Percentiles rank a stretch among this genome's conserved stretches.
phyloP scores from a whole-genome alignment of 2,113 vertebrate genomes.

The Electrona antarctica region DNA sequence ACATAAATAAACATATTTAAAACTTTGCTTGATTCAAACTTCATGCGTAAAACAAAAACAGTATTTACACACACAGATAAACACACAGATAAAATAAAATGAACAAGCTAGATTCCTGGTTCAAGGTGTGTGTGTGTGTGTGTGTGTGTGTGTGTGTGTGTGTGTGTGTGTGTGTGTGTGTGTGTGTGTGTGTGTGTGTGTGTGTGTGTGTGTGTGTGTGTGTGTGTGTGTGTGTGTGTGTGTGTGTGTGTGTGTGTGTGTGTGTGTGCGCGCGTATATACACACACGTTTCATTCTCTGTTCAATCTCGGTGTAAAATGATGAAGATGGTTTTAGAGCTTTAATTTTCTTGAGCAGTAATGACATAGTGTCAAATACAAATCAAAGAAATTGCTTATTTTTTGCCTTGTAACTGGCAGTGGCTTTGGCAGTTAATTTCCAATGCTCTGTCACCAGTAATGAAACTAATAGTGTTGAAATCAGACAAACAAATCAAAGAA shows the following conservation, averaged over 20 bases:
- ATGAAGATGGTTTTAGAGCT: background rate
- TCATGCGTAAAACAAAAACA: conserved; percentile 59
- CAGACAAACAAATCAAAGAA: background rate
- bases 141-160: too few relatives aligned
- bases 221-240: too few relatives aligned
- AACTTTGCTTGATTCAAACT: conserved; percentile 68
- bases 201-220: too few relatives aligned
- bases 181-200: too few relatives aligned
- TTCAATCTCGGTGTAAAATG: conserved; percentile 8
- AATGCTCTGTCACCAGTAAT: conserved; percentile 14
- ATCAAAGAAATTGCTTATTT: conserved; percentile 3
- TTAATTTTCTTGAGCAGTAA: background rate
- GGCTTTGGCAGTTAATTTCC: conserved; percentile 11
- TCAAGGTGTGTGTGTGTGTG: background rate
- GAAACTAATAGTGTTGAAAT: too few relatives aligned
- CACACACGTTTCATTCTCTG: conserved; percentile 12
- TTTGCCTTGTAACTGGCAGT: conserved; percentile 16
- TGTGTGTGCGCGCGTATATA: too few relatives aligned
- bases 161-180: too few relatives aligned
- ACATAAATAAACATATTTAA: too few relatives aligned
- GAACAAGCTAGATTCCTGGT: conserved; percentile 22
- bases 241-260: too few relatives aligned
- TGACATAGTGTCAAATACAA: conserved; percentile 3
- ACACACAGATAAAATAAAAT: conserved; percentile 46
- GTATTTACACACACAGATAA: conserved; percentile 51